phyloP scores from a whole-genome alignment of 2,888 invertebrate genomes.

The Laspeyria flexula region DNA sequence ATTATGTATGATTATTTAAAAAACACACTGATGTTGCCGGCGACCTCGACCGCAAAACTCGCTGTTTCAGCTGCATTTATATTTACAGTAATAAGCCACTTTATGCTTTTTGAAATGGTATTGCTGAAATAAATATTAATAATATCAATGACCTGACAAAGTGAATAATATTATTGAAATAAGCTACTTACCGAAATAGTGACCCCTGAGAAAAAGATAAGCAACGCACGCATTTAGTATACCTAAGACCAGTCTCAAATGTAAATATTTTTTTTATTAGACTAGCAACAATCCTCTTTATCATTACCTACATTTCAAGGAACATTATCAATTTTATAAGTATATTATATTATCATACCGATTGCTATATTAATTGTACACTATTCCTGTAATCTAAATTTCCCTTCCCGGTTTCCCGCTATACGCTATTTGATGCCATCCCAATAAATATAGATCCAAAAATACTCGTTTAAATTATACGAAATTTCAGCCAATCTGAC shows the following conservation, averaged over 20 bases:
- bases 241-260: not conserved
- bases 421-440: no score
- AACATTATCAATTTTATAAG: no score
- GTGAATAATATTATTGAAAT: not conserved
- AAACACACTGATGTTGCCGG: slow-evolving; percentile 13
- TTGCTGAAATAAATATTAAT: not conserved
- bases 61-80: slow-evolving; percentile 14
- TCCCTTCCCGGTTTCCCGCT: no score
- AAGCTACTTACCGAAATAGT: slow-evolving; percentile 6
- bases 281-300: not conserved
- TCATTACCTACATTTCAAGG: not conserved
- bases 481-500: not conserved
- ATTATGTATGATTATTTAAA: slow-evolving; percentile 21
- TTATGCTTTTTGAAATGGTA: not conserved
- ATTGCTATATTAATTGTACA: no score
- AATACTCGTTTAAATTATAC: not conserved
- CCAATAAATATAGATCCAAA: no score
- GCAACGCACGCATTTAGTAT: not conserved
- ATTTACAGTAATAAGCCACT: slow-evolving; percentile 2
- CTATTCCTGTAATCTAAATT: no score
- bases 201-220: slow-evolving; percentile 1
- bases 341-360: no score
- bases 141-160: no score
- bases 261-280: not conserved
- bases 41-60: slow-evolving; percentile 13